These are phyloP conservation scores for Ophion costatus DNA, from an alignment of 2,888 invertebrate genomes.

Conservation along the genomic window DNA sequence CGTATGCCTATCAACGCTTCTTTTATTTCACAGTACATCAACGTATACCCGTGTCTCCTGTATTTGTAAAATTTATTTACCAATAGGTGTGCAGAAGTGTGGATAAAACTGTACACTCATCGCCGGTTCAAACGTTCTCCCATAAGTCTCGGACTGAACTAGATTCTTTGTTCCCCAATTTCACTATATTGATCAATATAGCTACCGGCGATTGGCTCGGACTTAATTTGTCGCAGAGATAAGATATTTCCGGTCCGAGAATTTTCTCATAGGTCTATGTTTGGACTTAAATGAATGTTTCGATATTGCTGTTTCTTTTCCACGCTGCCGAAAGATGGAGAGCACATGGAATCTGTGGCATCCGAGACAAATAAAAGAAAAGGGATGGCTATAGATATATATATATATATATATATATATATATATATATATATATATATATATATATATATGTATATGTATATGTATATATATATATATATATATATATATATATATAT, in stretches of 20 bases:
- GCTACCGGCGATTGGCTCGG: conserved; percentile 13
- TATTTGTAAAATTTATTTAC: neutral
- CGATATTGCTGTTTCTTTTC: no score
- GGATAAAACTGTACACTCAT: conserved; percentile 23
- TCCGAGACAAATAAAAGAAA: no score
- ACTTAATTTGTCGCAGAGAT: conserved; percentile 1
- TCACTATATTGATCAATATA: neutral
- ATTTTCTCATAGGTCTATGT: neutral
- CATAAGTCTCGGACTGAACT: neutral
- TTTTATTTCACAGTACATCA: conserved; percentile 22
- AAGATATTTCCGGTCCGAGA: conserved; percentile 2
- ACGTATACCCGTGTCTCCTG: neutral
- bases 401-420: no score
- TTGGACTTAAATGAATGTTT: no score
- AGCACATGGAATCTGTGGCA: no score
- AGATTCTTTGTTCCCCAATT: conserved; percentile 10
- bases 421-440: no score
- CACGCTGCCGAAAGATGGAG: no score
- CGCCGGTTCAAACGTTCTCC: neutral
- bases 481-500: no score
- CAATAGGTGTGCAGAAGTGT: neutral
- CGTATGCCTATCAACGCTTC: conserved; percentile 22
- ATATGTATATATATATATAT: no score
- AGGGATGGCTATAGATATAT: no score
- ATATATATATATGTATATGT: no score